Evolutionary conservation across 2,797 vertebrate genomes (phyloP).

Genomic region (Lophotriccus pileatus): DNA sequence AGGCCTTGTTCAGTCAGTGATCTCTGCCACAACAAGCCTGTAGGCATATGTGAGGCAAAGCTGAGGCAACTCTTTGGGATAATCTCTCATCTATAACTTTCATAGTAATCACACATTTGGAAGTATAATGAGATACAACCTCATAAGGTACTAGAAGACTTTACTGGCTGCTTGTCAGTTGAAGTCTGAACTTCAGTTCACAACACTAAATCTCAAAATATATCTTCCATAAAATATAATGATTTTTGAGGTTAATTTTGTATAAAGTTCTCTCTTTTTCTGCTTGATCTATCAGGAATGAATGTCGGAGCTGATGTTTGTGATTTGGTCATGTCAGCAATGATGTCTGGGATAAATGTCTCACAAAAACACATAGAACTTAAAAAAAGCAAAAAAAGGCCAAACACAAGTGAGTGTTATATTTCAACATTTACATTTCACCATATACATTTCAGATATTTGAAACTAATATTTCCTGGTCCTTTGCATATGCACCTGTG

Average conservation of each 20-base stretch:
- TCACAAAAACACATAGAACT: neutral
- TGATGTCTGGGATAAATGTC: neutral
- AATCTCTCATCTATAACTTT: neutral
- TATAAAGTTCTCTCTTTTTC: neutral
- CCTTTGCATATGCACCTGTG: neutral
- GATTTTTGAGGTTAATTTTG: neutral
- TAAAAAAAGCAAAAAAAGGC: neutral
- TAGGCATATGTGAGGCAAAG: rapidly evolving
- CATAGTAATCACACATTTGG: neutral
- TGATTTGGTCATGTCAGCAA: neutral
- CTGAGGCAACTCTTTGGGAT: neutral
- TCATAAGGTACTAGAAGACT: neutral
- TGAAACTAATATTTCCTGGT: neutral
- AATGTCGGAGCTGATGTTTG: neutral
- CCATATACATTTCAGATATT: neutral
- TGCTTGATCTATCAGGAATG: neutral
- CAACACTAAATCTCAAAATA: neutral
- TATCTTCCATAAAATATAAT: neutral
- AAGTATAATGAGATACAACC: neutral
- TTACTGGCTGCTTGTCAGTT: neutral
- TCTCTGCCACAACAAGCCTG: neutral
- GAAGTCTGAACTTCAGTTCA: neutral
- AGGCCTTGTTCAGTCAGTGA: neutral
- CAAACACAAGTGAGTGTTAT: neutral
- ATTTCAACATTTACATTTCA: neutral